phyloP scores from a whole-genome alignment of 92 coral and sea anemone genomes.

The Epizoanthus scotinus region DNA sequence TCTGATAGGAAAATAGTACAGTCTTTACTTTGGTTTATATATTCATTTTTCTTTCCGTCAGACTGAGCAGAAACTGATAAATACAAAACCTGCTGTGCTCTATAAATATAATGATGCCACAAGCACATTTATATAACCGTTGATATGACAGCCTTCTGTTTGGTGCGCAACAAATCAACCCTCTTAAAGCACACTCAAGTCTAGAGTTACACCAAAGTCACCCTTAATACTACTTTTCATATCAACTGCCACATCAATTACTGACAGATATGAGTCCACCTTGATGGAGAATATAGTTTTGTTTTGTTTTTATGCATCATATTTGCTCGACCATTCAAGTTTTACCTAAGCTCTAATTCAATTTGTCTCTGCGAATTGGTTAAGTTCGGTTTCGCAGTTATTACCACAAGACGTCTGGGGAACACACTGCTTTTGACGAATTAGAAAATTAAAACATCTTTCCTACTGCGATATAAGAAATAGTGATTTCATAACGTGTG shows the following conservation, averaged over 20 bases:
- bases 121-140: slow-evolving; percentile 10
- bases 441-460: no score
- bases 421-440: background rate
- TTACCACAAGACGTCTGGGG: background rate
- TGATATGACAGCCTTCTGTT: slow-evolving; percentile 20
- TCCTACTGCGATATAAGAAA: no score
- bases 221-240: no score
- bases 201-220: background rate
- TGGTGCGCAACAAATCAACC: background rate
- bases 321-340: background rate
- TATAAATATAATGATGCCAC: slow-evolving; percentile 9
- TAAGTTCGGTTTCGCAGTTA: background rate
- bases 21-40: no score
- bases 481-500: no score
- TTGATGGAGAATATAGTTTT: background rate
- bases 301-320: background rate
- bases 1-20: no score
- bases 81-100: background rate
- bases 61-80: background rate
- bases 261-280: no score
- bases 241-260: no score
- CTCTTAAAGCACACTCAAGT: background rate
- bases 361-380: background rate
- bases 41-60: no score
- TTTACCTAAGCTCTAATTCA: background rate